Conservation (phyloP, 2,888 invertebrate genomes). For the Perdita meconis region DNA sequence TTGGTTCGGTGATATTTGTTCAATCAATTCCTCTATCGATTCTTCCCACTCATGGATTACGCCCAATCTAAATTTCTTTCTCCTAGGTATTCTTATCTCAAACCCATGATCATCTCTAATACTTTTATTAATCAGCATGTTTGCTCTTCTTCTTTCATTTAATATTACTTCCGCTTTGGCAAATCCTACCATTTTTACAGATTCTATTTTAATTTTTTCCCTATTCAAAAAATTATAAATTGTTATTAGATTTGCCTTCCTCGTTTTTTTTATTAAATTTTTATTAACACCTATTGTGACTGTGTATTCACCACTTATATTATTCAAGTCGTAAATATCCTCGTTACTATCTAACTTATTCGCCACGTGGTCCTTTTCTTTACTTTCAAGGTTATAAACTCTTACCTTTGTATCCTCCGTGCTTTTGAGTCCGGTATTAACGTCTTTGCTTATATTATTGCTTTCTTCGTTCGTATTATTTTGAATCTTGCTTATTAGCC, state of each 20-base stretch:
- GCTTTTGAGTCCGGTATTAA: no score
- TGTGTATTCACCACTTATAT: no score
- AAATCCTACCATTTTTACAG: conserved; percentile 2
- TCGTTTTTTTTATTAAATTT: no score
- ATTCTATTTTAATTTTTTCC: not conserved
- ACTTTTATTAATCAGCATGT: not conserved
- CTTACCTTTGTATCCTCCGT: no score
- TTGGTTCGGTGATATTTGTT: not conserved
- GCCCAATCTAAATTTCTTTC: not conserved
- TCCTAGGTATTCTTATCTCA: not conserved
- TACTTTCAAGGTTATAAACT: no score
- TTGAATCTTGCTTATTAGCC: no score
- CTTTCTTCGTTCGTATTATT: no score
- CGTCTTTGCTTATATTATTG: no score
- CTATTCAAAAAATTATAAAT: not conserved
- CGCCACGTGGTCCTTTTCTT: no score
- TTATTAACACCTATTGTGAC: no score
- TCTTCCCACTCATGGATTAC: conserved; percentile 20
- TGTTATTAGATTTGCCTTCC: not conserved
- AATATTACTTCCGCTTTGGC: conserved; percentile 2
- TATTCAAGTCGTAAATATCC: no score
- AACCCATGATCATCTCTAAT: not conserved
- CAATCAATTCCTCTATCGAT: not conserved
- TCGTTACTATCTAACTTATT: no score
- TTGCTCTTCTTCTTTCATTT: conserved; percentile 4